Evolutionary conservation across 2,797 vertebrate species (phyloP).

Genomic region (Pterois miles): DNA sequence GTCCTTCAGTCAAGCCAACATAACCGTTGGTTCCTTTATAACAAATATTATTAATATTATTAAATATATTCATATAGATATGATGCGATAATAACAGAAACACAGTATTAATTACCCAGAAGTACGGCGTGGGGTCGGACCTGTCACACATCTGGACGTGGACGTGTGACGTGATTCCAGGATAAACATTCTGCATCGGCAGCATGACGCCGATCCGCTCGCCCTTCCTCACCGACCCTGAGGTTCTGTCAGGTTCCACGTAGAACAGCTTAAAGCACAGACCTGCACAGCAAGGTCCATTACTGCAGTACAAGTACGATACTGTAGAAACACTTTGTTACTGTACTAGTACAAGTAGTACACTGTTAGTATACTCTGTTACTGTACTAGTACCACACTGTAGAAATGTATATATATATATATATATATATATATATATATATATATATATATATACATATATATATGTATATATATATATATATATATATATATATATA

Average conservation of each 20-base stretch:
- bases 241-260: slow-evolving; percentile 54
- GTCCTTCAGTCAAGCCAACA: too few relatives aligned
- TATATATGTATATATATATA: too few relatives aligned
- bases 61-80: too few relatives aligned
- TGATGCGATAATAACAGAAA: background rate
- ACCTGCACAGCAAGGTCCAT: slow-evolving; percentile 48
- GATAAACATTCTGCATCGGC: slow-evolving; percentile 80
- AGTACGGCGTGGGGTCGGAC: slow-evolving; percentile 47
- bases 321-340: too few relatives aligned
- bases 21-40: too few relatives aligned
- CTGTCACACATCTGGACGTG: slow-evolving; percentile 79
- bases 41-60: too few relatives aligned
- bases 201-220: slow-evolving; percentile 72
- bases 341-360: background rate
- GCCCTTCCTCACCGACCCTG: slow-evolving; percentile 66
- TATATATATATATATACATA: too few relatives aligned
- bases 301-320: background rate
- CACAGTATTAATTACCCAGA: slow-evolving; percentile 36
- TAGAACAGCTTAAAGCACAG: slow-evolving; percentile 81
- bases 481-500: too few relatives aligned
- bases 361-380: too few relatives aligned
- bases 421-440: too few relatives aligned
- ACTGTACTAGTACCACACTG: background rate
- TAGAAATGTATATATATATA: too few relatives aligned
- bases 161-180: slow-evolving; percentile 78